Conservation (phyloP, 2,797 vertebrate genomes). For the Micromesistius poutassou region DNA sequence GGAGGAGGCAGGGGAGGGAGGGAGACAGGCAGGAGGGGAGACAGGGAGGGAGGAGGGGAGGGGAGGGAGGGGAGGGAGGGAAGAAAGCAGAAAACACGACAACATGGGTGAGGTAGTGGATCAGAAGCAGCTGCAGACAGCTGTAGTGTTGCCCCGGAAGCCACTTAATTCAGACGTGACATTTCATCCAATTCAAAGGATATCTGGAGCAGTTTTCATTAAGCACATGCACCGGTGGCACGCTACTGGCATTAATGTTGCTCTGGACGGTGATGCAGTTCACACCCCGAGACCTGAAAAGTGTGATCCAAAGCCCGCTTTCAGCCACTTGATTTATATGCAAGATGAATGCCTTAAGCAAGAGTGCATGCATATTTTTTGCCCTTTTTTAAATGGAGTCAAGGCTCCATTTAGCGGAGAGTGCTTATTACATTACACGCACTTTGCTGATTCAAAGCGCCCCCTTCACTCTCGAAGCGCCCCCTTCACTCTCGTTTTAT, state of each 20-base stretch:
- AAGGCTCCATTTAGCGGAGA: constrained; percentile 74
- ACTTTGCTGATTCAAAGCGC: constrained; percentile 65
- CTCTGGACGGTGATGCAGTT: constrained; percentile 53
- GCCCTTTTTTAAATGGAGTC: constrained; percentile 72
- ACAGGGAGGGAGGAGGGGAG: constrained; percentile 5
- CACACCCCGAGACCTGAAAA: constrained; percentile 56
- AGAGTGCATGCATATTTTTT: constrained; percentile 67
- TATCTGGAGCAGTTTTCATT: constrained; percentile 54
- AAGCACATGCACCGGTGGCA: constrained; percentile 49
- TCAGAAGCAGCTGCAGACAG: neutral
- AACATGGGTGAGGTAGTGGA: neutral
- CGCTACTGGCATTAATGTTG: constrained; percentile 57
- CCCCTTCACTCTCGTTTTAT: constrained; percentile 50
- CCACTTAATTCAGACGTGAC: neutral
- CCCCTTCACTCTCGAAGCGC: constrained; percentile 46
- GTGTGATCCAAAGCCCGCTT: constrained; percentile 56
- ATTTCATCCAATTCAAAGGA: constrained; percentile 32
- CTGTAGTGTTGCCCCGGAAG: neutral
- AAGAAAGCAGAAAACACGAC: constrained; percentile 5
- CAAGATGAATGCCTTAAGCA: constrained; percentile 71
- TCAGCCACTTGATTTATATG: constrained; percentile 68
- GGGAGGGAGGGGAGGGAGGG: neutral
- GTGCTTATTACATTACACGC: constrained; percentile 74
- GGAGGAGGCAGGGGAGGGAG: neutral
- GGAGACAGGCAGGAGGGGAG: too few species aligned